Conservation (phyloP, 2,797 vertebrate species). For the Lophotriccus pileatus region DNA sequence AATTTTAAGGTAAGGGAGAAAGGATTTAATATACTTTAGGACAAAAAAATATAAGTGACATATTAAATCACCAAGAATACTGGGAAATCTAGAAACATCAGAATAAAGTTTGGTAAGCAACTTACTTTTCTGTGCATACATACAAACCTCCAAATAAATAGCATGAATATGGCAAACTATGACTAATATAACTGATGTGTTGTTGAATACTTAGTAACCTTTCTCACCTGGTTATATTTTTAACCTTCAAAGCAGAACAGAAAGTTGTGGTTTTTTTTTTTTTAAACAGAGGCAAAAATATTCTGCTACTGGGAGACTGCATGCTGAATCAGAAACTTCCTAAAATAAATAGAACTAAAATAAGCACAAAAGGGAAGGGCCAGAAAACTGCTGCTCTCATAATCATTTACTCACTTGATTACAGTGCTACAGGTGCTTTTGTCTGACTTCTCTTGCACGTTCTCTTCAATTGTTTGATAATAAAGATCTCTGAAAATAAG, state of each 20-base stretch:
- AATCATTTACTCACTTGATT: background rate
- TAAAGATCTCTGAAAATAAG: background rate
- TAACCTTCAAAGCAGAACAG: background rate
- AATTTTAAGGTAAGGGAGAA: background rate
- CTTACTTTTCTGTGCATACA: background rate
- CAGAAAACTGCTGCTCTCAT: background rate
- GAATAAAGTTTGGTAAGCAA: background rate
- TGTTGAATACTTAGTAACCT: background rate
- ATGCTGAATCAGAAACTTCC: background rate
- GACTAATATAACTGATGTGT: background rate
- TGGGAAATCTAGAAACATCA: background rate
- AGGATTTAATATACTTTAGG: background rate
- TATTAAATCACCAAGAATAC: background rate
- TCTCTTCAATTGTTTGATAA: background rate
- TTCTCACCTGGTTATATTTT: background rate
- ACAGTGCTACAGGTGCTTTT: background rate
- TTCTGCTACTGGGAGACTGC: background rate
- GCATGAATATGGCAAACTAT: background rate
- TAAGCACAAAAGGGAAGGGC: background rate
- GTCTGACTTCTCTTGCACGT: background rate
- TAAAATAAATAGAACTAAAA: constrained; percentile 12
- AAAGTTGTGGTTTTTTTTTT: background rate
- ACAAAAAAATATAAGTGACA: background rate
- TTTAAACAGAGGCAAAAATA: background rate
- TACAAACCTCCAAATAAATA: background rate